Evolutionary conservation across 2,888 invertebrate species (phyloP).

Genomic region (Cerastis leucographa): DNA sequence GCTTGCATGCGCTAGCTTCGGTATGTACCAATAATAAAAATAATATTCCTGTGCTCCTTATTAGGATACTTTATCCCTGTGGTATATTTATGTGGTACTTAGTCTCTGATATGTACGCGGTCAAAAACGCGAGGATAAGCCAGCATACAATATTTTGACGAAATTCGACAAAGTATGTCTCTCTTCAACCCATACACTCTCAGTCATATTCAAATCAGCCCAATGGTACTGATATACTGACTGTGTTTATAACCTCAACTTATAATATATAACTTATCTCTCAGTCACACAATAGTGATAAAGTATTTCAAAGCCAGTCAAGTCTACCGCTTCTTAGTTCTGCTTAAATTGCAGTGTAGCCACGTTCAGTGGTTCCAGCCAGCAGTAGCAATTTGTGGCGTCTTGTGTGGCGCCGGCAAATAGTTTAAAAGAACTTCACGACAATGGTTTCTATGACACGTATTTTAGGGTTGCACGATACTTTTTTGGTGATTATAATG

Average conservation of each 20-base stretch:
- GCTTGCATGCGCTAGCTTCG: no score
- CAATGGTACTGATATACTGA: background rate
- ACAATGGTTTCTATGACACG: slow-evolving; percentile 20
- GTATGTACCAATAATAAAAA: no score
- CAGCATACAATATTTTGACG: background rate
- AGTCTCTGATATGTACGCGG: background rate
- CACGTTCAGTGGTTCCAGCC: slow-evolving; percentile 48
- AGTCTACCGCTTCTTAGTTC: slow-evolving; percentile 32
- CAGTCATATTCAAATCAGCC: background rate
- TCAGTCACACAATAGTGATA: background rate
- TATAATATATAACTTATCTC: no score
- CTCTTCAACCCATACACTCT: background rate
- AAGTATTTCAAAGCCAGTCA: no score
- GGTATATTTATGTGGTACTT: no score
- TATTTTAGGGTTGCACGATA: slow-evolving; percentile 2
- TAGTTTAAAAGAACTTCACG: slow-evolving; percentile 52
- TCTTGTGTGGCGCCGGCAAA: slow-evolving; percentile 62
- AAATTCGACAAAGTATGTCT: background rate
- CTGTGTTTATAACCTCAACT: no score
- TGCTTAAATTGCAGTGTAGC: slow-evolving; percentile 44
- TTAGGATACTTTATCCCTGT: no score
- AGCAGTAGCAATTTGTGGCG: slow-evolving; percentile 64
- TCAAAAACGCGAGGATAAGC: background rate
- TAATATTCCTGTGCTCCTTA: no score
- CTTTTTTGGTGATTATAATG: background rate